These are phyloP conservation scores for Drepana arcuata DNA, from an alignment of 1,140 invertebrate species.

Conservation along the genomic window DNA sequence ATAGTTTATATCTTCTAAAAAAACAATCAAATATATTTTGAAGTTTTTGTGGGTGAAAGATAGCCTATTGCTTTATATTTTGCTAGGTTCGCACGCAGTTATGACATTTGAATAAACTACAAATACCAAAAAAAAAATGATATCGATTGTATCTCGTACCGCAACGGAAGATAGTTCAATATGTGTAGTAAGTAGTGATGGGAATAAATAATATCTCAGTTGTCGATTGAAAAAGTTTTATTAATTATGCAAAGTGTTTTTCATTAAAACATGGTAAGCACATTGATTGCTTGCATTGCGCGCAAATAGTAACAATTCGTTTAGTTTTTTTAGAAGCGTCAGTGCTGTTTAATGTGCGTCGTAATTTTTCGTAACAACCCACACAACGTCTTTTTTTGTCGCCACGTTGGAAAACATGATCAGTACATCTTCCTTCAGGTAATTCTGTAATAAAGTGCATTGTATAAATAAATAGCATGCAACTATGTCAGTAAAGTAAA, in stretches of 20 bases:
- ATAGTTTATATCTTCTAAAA: constrained; percentile 5
- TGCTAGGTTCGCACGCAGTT: constrained; percentile 18
- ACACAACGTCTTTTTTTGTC: constrained; percentile 7
- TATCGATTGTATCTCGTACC: constrained; percentile 17
- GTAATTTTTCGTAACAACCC: constrained; percentile 9
- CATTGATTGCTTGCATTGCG: constrained; percentile 4
- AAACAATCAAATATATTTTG: constrained; percentile 6
- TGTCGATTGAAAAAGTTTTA: constrained; percentile 17
- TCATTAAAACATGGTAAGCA: constrained; percentile 16
- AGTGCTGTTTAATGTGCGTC: constrained; percentile 2
- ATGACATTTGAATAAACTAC: constrained; percentile 18
- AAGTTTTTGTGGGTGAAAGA: constrained; percentile 13
- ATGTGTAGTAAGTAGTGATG: constrained; percentile 17
- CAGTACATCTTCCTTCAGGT: constrained; percentile 9
- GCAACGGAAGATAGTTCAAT: constrained; percentile 15
- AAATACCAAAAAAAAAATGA: constrained; percentile 14
- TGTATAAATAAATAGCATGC: constrained; percentile 13
- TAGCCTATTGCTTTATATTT: constrained; percentile 16
- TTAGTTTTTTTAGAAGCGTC: constrained; percentile 9
- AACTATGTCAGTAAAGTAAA: constrained; percentile 13
- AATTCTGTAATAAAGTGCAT: constrained; percentile 19
- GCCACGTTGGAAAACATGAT: constrained; percentile 8
- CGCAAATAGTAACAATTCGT: constrained; percentile 4
- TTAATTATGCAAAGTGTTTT: constrained; percentile 21
- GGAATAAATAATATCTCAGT: constrained; percentile 18